Base-by-base conservation (phyloP, 2,113 vertebrate genomes). In the Ctenodactylus gundi region DNA sequence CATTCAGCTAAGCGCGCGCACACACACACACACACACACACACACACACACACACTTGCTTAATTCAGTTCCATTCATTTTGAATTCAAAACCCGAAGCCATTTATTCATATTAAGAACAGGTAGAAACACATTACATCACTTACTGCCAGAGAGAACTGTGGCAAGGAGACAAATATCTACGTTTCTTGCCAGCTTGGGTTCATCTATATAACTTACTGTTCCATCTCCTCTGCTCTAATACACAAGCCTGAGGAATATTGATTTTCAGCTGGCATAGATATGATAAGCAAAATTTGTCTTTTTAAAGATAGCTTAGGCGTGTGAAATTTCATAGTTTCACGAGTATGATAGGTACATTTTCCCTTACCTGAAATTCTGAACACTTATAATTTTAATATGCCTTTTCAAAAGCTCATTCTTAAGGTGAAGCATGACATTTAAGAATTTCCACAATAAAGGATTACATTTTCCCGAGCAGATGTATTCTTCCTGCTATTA, bases 311-410 rank as follows among this genome's bases (percentile, higher is more conserved):
- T n/a, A n/a, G 80, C 77, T 17, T 36, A 44, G 8, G 18, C 18
- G 44, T n/a, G 12, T 11, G 44, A 64, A 10, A 80, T 49, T 68
- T 34, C 44, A 36, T 60, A 68, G 77, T 36, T 87, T 88, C 73
- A 39, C 3, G 34, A 44, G 81, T 88, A 31, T 85, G 9, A 4
- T 46, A 82, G 46, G 31, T 78, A 44, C 17, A 0, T 41, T 82
- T 96, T 88, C 93, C 62, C 49, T 80, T 46, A 23, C 29, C 23
- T 86, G 88, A 86, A 88, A 86, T 80, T 83, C 29, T 84, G 44
- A 58, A 20, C 27, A 73, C 34, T 80, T 88, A 51, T 5, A 8
- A 60, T 94, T 84, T 88, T 75, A 83, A 58, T n/a, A 77, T 41
- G 2, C 20, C 31, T 8, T 77, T 34, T 75, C 20, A 34, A 25